A percentile compares a stretch with the other conserved stretches of the same genome.
Evolutionary conservation across 2,797 vertebrate genomes (phyloP).

Genomic region (Echeneis naucrates): DNA sequence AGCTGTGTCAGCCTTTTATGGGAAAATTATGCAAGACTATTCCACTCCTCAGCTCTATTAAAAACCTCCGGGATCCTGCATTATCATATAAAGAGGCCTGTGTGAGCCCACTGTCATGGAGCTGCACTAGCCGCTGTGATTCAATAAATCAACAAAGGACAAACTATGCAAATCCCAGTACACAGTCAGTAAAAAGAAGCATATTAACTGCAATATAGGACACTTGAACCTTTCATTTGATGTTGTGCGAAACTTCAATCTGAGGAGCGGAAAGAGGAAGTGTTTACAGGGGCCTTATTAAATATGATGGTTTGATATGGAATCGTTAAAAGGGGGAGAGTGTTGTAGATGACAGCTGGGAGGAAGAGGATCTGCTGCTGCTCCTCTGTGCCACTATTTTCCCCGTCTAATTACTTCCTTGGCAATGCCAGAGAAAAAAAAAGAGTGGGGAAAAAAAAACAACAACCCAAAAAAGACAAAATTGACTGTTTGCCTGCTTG

Average conservation of each 20-base stretch:
- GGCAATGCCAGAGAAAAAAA: constrained; percentile 33
- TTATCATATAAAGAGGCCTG: constrained; percentile 88
- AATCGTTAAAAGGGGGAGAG: constrained; percentile 46
- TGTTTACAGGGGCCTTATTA: constrained; percentile 73
- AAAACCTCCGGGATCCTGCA: constrained; percentile 74
- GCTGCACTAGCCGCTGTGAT: constrained; percentile 62
- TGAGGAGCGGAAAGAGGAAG: constrained; percentile 53
- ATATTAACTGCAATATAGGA: constrained; percentile 80
- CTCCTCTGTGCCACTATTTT: constrained; percentile 59
- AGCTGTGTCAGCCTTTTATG: constrained; percentile 83
- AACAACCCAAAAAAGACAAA: constrained; percentile 25
- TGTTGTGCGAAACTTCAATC: constrained; percentile 73
- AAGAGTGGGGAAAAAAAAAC: background rate
- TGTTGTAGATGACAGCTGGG: constrained; percentile 64
- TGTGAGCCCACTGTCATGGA: constrained; percentile 73
- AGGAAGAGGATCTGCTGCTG: constrained; percentile 60
- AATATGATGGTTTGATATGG: constrained; percentile 74
- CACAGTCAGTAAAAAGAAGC: constrained; percentile 78
- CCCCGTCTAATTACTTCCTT: constrained; percentile 68
- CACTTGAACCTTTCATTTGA: constrained; percentile 76
- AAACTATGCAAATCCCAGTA: constrained; percentile 84
- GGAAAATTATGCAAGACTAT: constrained; percentile 84
- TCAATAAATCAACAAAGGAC: constrained; percentile 85
- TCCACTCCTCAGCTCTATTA: constrained; percentile 81
- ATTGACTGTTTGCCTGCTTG: constrained; percentile 32